These are phyloP conservation scores for Drosophila buzzatii DNA, from an alignment of 2,888 invertebrate species.

Conservation along the genomic window DNA sequence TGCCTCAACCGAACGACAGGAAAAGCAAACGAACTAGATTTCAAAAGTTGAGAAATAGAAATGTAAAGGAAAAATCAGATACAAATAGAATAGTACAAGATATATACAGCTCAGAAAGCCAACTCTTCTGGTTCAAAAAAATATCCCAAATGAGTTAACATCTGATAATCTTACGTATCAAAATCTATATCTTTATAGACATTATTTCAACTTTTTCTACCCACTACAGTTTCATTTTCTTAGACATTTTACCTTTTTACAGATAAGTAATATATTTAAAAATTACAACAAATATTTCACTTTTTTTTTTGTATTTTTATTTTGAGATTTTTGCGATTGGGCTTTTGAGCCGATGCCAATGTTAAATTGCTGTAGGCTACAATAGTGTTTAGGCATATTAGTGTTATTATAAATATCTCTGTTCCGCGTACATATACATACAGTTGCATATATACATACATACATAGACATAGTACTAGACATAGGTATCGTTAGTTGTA, in stretches of 20 bases:
- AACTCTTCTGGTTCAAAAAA: neutral
- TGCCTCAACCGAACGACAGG: neutral
- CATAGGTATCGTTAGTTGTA: slow-evolving; percentile 39
- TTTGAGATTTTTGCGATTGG: slow-evolving; percentile 31
- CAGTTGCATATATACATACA: slow-evolving; percentile 4
- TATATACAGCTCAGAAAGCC: neutral
- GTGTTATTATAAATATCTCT: slow-evolving; percentile 29
- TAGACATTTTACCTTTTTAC: neutral
- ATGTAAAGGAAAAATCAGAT: too few relatives aligned
- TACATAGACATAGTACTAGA: slow-evolving; percentile 23
- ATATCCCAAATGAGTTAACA: neutral
- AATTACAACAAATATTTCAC: neutral
- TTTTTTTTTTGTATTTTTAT: slow-evolving; percentile 38
- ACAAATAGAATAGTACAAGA: neutral
- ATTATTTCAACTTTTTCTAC: neutral
- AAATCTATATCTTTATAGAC: neutral
- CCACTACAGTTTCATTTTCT: neutral
- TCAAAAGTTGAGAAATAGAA: neutral
- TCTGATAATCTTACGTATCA: neutral
- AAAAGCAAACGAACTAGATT: neutral
- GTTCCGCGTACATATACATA: slow-evolving; percentile 17
- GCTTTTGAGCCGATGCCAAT: slow-evolving; percentile 36
- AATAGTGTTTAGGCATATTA: slow-evolving; percentile 29
- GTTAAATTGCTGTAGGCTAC: slow-evolving; percentile 43
- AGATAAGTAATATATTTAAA: neutral